Base-by-base conservation (phyloP, 2,888 invertebrate species). In the Rapana venosa region DNA sequence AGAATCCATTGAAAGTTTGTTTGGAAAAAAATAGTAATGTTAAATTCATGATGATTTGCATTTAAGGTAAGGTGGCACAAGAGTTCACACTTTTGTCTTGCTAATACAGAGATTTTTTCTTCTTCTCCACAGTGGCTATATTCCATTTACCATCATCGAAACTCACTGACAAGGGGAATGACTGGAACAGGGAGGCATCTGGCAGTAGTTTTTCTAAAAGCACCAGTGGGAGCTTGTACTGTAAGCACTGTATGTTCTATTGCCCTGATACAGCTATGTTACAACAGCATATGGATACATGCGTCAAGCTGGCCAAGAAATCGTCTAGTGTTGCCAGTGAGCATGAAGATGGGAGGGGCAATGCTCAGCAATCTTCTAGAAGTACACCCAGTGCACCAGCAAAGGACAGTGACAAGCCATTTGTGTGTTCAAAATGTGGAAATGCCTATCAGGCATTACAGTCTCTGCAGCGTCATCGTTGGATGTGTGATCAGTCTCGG, bases 401-500 rank as follows among this genome's bases (percentile, higher is more conserved):
- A 30, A n/a, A 66, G 30, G 58, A 74, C 47, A n/a, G 5, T 17
- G 32, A 26, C 26, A 89, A 83, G 47, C 89, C 70, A 26, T 89
- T 36, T 85, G 56, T 35, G 1, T 89, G 89, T 70, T 85, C 85
- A 5, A 70, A 32, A 32, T 89, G 89, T 74, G 89, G 89, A 13
- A 84, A 84, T 22, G 56, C 30, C 70, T 89, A 89, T 32, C 89
- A 89, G 56, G 74, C 85, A n/a, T 70, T 66, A n/a, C 91, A 90
- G 86, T 90, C 90, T 66, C 61, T 91, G 35, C 88, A 87, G 61
- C 90, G 91, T 8, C 91, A 91, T 77, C 89, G 89, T 22, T 91
- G 91, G 91, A 90, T 83, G 77, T 91, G 91, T 83, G 89, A 91
- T 87, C 89, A 90, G 66, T 81, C 90, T 32, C 89, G 91, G 8